These are phyloP conservation scores for Nephrotoma guestfalica DNA, from an alignment of 2,888 invertebrate genomes.

Conservation along the genomic window DNA sequence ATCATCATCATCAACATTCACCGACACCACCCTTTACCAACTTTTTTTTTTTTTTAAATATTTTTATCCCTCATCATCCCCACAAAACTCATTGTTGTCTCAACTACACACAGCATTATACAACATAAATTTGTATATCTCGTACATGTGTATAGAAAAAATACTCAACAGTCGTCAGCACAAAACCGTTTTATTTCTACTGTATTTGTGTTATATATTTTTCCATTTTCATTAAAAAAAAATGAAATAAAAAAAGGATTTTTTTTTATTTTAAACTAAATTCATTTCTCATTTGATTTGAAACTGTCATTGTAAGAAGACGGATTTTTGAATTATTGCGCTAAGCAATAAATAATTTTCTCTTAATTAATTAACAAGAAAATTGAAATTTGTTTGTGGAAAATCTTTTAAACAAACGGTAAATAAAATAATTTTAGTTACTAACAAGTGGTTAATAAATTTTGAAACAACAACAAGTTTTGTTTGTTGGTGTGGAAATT, in stretches of 20 bases:
- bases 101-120: neutral
- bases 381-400: neutral
- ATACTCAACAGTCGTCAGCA: conserved; percentile 1
- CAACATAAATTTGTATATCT: neutral
- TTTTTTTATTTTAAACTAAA: neutral
- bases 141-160: neutral
- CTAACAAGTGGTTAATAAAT: conserved; percentile 1
- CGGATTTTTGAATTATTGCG: neutral
- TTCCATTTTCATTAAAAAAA: neutral
- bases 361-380: neutral
- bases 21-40: neutral
- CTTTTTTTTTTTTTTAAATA: neutral
- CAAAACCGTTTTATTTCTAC: neutral
- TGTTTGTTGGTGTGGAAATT: neutral
- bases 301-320: conserved; percentile 29
- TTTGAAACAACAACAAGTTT: neutral
- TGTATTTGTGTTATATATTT: neutral
- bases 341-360: neutral
- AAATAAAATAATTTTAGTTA: neutral
- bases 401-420: neutral
- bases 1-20: neutral
- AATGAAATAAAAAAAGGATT: neutral
- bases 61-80: neutral
- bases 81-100: neutral
- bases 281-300: conserved; percentile 28